A percentile compares a stretch with the other conserved stretches of the same genome.
phyloP scores from a whole-genome alignment of 2,113 vertebrate genomes.

The Anoplopoma fimbria region DNA sequence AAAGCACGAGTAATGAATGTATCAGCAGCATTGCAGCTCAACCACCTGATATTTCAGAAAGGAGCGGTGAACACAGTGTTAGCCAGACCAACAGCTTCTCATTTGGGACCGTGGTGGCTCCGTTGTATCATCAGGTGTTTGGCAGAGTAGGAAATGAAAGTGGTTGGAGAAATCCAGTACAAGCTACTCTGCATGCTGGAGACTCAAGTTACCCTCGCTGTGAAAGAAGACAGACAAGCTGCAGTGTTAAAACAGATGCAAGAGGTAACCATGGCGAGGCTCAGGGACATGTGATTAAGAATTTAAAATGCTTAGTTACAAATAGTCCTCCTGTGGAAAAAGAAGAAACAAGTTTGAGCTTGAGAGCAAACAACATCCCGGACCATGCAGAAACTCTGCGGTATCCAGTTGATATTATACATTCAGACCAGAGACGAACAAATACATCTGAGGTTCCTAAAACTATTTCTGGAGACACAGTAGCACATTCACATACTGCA shows the following conservation, averaged over 20 bases:
- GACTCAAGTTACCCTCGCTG: background rate
- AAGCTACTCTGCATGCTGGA: background rate
- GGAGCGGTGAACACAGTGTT: conserved; percentile 15
- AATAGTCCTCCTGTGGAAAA: conserved; percentile 1
- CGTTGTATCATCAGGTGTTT: conserved; percentile 75
- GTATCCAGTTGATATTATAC: background rate
- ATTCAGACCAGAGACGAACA: background rate
- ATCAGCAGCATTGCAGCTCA: background rate
- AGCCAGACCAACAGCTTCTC: conserved; percentile 39
- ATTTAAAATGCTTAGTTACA: conserved; percentile 2
- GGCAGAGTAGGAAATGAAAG: conserved; percentile 60
- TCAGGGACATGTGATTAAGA: background rate
- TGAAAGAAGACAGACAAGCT: background rate
- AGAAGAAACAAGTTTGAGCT: background rate
- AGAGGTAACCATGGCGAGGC: background rate
- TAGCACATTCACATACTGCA: background rate
- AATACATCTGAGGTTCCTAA: background rate
- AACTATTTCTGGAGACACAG: background rate
- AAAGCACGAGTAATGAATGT: background rate
- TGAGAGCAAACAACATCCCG: background rate
- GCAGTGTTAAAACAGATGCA: background rate
- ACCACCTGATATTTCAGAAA: conserved; percentile 23
- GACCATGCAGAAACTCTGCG: background rate
- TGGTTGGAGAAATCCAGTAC: conserved; percentile 21
- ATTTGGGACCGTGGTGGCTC: conserved; percentile 76